Percentiles rank a stretch among this genome's conserved stretches.
Conservation (phyloP, 2,113 vertebrate genomes). For the Lycaon pictus region DNA sequence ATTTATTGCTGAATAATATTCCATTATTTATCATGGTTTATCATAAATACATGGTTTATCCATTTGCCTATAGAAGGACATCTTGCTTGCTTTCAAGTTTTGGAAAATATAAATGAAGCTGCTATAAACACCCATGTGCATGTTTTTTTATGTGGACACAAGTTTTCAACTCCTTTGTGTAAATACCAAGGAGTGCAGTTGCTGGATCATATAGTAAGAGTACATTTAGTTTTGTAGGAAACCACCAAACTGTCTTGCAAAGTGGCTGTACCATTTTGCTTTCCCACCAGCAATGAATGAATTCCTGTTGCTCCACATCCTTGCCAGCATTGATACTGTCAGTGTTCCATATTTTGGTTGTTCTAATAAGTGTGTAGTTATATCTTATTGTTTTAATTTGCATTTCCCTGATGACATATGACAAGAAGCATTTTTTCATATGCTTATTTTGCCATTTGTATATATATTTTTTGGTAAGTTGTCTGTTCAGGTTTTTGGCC, state of each 20-base stretch:
- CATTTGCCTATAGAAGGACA: background rate
- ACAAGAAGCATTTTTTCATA: background rate
- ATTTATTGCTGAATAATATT: background rate
- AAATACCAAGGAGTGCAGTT: background rate
- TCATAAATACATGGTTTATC: background rate
- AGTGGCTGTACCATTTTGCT: background rate
- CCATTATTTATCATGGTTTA: background rate
- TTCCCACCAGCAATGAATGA: background rate
- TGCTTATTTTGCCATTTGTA: background rate
- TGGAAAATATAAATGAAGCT: constrained; percentile 11
- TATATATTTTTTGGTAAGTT: background rate
- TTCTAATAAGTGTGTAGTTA: background rate
- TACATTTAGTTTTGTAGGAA: constrained; percentile 22
- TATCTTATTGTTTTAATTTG: background rate
- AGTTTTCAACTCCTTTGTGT: background rate
- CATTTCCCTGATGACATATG: background rate
- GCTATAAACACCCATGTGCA: background rate
- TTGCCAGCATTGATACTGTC: background rate
- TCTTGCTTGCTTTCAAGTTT: background rate
- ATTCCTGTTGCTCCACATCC: background rate
- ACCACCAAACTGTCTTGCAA: background rate
- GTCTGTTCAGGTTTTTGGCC: background rate
- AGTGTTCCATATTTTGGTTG: background rate
- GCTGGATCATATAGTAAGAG: background rate
- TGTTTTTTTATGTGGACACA: constrained; percentile 3